Percentiles rank a stretch among this genome's conserved stretches.
These are phyloP conservation scores for Papilio polytes DNA, from an alignment of 1,140 invertebrate genomes.

Conservation along the genomic window DNA sequence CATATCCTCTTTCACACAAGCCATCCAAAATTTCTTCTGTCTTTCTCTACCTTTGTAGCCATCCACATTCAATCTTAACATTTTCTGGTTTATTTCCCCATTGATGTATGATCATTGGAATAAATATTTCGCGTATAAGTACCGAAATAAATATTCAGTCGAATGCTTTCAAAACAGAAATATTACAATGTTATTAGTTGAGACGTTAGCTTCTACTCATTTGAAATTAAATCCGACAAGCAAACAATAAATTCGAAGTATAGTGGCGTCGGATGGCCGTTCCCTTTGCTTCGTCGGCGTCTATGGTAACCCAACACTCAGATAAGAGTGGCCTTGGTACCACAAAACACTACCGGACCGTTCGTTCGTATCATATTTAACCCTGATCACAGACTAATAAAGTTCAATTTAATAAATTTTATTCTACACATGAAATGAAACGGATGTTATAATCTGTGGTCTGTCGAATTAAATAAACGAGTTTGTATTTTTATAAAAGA, in stretches of 20 bases:
- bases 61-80: too few species aligned
- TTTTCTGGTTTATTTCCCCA: too few species aligned
- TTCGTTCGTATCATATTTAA: conserved; percentile 28
- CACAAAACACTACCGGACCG: conserved; percentile 51
- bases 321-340: conserved; percentile 70
- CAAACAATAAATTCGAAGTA: conserved; percentile 43
- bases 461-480: conserved; percentile 56
- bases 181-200: conserved; percentile 12
- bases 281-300: conserved; percentile 62
- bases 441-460: conserved; percentile 74
- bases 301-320: conserved; percentile 73
- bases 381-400: conserved; percentile 45
- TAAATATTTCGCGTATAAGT: background rate
- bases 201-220: conserved; percentile 20
- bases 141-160: background rate
- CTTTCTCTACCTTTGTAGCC: too few species aligned
- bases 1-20: too few species aligned
- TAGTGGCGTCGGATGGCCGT: conserved; percentile 52
- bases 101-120: too few species aligned
- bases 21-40: too few species aligned
- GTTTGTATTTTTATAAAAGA: conserved; percentile 49
- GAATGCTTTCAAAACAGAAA: background rate
- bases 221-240: conserved; percentile 26
- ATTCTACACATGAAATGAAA: conserved; percentile 49
- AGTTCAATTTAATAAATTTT: conserved; percentile 44